Conservation (phyloP, 2,113 vertebrate species). For the Ancistrus triradiatus region DNA sequence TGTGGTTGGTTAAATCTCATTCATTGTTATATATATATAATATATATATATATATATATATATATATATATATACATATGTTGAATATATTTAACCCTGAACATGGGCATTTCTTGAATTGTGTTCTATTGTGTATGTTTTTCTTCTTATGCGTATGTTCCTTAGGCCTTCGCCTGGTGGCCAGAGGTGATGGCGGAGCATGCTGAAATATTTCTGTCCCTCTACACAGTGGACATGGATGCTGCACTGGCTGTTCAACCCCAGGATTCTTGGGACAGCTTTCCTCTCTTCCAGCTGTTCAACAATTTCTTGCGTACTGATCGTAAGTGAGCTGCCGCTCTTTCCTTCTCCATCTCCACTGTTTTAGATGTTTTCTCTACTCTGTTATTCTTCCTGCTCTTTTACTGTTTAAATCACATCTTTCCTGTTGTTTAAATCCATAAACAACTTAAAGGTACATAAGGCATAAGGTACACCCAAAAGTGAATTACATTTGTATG, state of each 20-base stretch:
- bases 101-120: background rate
- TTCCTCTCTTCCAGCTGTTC: slow-evolving; percentile 92
- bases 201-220: slow-evolving; percentile 87
- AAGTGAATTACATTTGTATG: too few relatives aligned
- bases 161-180: slow-evolving; percentile 95
- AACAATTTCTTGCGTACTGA: slow-evolving; percentile 90
- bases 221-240: slow-evolving; percentile 91
- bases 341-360: background rate
- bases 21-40: slow-evolving; percentile 13
- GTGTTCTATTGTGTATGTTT: background rate
- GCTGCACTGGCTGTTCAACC: slow-evolving; percentile 80
- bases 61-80: background rate
- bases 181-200: slow-evolving; percentile 87
- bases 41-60: background rate
- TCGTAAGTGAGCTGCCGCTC: slow-evolving; percentile 75
- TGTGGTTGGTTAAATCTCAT: slow-evolving; percentile 9
- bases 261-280: slow-evolving; percentile 91
- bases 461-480: too few relatives aligned
- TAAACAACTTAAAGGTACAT: too few relatives aligned
- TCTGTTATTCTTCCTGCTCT: too few relatives aligned
- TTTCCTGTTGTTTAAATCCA: too few relatives aligned
- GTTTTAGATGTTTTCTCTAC: background rate
- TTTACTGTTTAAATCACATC: too few relatives aligned
- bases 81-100: background rate
- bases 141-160: slow-evolving; percentile 1